phyloP scores from a whole-genome alignment of 2,113 vertebrate species.

The Proteles cristata region DNA sequence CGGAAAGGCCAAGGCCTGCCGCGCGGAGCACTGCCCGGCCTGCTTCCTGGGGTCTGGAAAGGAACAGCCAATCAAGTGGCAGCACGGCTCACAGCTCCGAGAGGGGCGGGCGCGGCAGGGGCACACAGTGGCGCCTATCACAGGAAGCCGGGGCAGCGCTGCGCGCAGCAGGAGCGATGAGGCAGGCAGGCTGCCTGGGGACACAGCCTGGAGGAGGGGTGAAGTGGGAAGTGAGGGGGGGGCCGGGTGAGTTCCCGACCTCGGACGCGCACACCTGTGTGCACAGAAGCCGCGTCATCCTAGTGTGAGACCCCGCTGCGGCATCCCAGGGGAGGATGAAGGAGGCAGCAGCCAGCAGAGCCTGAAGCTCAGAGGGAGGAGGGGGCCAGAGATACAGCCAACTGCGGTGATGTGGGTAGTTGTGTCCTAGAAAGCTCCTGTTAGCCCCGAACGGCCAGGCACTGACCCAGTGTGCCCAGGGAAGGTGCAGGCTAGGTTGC shows the following conservation, averaged over 20 bases:
- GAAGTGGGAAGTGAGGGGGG: neutral
- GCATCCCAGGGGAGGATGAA: neutral
- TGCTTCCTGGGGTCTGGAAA: neutral
- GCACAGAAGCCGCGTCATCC: too few species aligned
- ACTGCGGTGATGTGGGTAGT: accelerated
- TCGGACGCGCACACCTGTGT: accelerated
- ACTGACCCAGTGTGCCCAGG: neutral
- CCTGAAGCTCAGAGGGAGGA: neutral
- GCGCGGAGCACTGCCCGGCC: neutral
- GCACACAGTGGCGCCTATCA: neutral
- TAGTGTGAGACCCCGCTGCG: neutral
- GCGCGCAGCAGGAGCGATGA: neutral
- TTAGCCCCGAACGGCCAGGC: neutral
- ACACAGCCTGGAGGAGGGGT: neutral
- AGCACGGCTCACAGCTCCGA: accelerated
- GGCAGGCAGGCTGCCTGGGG: neutral
- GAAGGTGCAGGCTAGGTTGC: neutral
- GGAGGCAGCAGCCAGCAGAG: neutral
- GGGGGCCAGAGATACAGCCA: neutral
- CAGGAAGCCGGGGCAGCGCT: neutral
- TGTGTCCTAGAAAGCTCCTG: neutral
- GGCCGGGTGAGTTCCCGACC: accelerated
- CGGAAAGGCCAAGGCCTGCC: neutral
- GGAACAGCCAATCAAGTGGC: neutral
- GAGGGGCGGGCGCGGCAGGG: accelerated